Base-by-base conservation (phyloP, 2,113 vertebrate species). In the Abramis brama region DNA sequence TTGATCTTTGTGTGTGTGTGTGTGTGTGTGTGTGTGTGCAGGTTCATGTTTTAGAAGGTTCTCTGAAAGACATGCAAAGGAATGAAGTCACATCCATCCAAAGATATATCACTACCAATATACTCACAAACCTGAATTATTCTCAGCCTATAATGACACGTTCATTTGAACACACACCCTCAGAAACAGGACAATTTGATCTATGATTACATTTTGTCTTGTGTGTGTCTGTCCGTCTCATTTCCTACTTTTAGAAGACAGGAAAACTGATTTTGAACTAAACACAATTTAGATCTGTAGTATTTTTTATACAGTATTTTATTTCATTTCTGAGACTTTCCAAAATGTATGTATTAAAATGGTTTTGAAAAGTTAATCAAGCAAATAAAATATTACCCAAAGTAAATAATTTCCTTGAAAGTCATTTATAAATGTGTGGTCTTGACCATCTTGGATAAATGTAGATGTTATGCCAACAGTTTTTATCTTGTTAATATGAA, bases 321-420 rank as follows among this genome's bases (percentile, higher is more conserved):
- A 91, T 87, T 84, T 88, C 90, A 91, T 87, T 84, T 88, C 90
- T 87, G 90, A 92, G 89, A 84, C 85, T 88, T 89, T 50, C 39
- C 77, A 27, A 92, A 93, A 90, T 36, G 9, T 68, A 36, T 73
- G 70, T 73, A n/a, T 73, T 23, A 43, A 43, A 43, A 73, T 92
- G 92, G 91, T 93, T 94, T 94, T 93, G 89, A 91, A 92, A 93
- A 92, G 82, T 89, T 89, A 60, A 91, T 93, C 87, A 64, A 90
- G 85, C 77, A 89, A 90, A 90, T 94, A 92, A 94, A 94, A 94
- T 91, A 93, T 93, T 91, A 91, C 86, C 86, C 83, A 21, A 91
- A 90, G 86, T 92, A 89, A 93, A 93, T 59, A 75, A 87, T 89
- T 88, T 88, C 62, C 86, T 91, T 87, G 89, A 62, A 55, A 68